phyloP scores from a whole-genome alignment of 2,888 invertebrate genomes.

The Zygogramma bicolorata region DNA sequence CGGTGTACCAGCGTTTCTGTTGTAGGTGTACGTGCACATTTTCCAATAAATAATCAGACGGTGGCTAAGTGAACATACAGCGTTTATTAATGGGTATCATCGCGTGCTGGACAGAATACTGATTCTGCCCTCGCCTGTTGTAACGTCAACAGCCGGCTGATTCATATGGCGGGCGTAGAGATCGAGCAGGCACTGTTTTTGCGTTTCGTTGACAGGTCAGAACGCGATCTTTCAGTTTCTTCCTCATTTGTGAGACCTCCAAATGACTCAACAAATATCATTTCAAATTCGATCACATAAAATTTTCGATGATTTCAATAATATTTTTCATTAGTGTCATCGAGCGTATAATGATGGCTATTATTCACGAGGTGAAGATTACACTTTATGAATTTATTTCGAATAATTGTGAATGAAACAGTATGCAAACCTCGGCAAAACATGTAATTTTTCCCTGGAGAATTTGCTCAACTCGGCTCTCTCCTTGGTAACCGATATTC shows the following conservation, averaged over 20 bases:
- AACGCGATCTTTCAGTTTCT: neutral
- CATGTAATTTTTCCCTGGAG: too few relatives aligned
- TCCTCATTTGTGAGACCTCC: neutral
- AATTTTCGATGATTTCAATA: too few relatives aligned
- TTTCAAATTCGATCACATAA: too few relatives aligned
- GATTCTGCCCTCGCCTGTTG: conserved; percentile 52
- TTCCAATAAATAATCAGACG: conserved; percentile 46
- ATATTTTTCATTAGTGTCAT: too few relatives aligned
- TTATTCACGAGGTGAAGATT: too few relatives aligned
- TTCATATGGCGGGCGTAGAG: neutral
- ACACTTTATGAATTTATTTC: too few relatives aligned
- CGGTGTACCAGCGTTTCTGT: neutral
- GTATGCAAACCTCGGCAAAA: too few relatives aligned
- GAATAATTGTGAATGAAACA: too few relatives aligned
- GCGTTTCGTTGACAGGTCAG: neutral
- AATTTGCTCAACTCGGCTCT: too few relatives aligned
- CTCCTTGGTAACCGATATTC: too few relatives aligned
- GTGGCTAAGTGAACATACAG: conserved; percentile 50
- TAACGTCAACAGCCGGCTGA: conserved; percentile 37
- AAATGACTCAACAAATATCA: too few relatives aligned
- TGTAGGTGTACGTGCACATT: conserved; percentile 18
- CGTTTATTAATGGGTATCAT: conserved; percentile 53
- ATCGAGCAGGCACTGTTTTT: neutral
- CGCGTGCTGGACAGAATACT: conserved; percentile 49
- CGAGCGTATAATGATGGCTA: too few relatives aligned